A percentile compares a stretch with the other conserved stretches of the same genome.
phyloP scores from a whole-genome alignment of 2,888 invertebrate genomes.

The Parasteatoda lunata region DNA sequence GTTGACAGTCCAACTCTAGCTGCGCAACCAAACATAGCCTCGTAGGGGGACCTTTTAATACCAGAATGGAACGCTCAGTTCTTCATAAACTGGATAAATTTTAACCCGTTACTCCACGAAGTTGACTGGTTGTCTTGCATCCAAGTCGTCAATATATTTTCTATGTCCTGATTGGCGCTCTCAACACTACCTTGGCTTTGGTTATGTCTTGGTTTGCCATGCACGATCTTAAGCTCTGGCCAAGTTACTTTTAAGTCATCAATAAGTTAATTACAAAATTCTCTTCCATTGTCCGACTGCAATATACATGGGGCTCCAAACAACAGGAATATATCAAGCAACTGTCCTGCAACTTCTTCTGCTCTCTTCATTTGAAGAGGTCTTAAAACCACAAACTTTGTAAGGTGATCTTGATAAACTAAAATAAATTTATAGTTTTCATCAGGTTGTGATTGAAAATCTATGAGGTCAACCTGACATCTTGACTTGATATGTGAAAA shows the following conservation, averaged over 20 bases:
- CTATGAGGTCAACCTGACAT: too few relatives aligned
- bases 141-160: conserved; percentile 50
- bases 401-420: too few relatives aligned
- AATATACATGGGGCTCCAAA: too few relatives aligned
- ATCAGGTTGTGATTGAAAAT: too few relatives aligned
- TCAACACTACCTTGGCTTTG: conserved; percentile 37
- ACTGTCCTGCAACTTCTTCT: too few relatives aligned
- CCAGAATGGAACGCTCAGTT: conserved; percentile 63
- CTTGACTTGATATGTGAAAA: too few relatives aligned
- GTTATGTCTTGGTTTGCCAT: conserved; percentile 40
- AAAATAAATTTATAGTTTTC: too few relatives aligned
- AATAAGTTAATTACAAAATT: conserved; percentile 56
- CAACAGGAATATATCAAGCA: too few relatives aligned
- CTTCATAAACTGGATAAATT: conserved; percentile 64
- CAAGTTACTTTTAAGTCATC: conserved; percentile 31
- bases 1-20: conserved; percentile 41
- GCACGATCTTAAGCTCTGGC: conserved; percentile 34
- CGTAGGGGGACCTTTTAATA: conserved; percentile 46
- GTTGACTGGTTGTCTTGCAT: conserved; percentile 44
- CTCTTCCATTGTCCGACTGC: conserved; percentile 66
- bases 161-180: conserved; percentile 52
- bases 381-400: too few relatives aligned
- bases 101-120: conserved; percentile 66
- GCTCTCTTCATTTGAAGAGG: too few relatives aligned
- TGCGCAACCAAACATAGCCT: conserved; percentile 54